Percentiles rank a stretch among this genome's conserved stretches.
Conservation (phyloP, 2,113 vertebrate genomes). For the Lamprotornis superbus region DNA sequence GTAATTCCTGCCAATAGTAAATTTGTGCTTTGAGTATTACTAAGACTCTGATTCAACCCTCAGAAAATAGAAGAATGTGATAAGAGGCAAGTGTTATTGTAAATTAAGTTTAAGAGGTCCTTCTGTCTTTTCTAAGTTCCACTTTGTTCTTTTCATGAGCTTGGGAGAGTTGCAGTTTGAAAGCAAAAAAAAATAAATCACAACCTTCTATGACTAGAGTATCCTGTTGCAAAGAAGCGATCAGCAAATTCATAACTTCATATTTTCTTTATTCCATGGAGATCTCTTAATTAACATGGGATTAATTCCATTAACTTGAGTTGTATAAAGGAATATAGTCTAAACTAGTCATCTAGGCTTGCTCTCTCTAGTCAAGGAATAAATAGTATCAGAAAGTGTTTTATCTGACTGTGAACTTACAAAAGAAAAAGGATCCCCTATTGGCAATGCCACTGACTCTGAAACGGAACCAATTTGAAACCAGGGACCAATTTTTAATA, state of each 20-base stretch:
- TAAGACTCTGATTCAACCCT: not conserved
- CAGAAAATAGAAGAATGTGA: not conserved
- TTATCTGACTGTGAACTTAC: not conserved
- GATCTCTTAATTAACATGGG: not conserved
- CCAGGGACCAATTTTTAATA: not conserved
- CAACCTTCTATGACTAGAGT: not conserved
- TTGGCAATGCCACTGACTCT: not conserved
- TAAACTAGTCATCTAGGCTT: not conserved
- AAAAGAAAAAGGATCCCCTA: not conserved
- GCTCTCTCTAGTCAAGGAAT: not conserved
- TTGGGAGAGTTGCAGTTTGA: not conserved
- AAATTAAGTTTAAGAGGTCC: not conserved
- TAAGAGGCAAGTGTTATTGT: not conserved
- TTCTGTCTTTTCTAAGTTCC: not conserved
- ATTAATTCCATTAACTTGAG: not conserved
- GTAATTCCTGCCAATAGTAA: not conserved
- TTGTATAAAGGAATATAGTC: not conserved
- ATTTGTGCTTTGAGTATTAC: not conserved
- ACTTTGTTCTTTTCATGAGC: not conserved
- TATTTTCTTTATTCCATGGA: not conserved
- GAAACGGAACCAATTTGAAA: not conserved
- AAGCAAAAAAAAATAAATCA: not conserved
- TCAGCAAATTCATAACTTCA: not conserved
- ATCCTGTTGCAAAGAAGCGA: not conserved
- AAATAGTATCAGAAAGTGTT: not conserved